Conservation (phyloP, 2,797 vertebrate genomes). For the Borostomias antarcticus region DNA sequence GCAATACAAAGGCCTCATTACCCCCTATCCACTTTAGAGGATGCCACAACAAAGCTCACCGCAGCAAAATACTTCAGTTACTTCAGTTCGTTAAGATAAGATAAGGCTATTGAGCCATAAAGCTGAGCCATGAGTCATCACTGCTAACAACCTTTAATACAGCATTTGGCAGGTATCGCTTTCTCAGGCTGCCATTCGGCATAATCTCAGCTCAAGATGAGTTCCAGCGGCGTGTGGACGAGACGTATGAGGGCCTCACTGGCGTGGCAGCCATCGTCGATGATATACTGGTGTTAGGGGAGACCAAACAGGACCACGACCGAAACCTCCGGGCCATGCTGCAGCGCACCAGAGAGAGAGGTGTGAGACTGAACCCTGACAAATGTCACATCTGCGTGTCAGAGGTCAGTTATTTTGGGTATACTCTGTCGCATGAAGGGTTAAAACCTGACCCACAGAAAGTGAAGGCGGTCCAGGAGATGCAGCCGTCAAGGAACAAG, state of each 20-base stretch:
- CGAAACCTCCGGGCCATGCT: slow-evolving; percentile 19
- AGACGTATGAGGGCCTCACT: slow-evolving; percentile 4
- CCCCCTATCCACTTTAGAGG: background rate
- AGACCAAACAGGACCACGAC: background rate
- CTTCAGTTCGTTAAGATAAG: background rate
- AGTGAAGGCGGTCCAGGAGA: slow-evolving; percentile 11
- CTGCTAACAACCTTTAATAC: too few species aligned
- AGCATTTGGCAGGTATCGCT: too few species aligned
- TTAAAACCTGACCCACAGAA: slow-evolving; percentile 27
- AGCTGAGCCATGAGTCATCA: background rate
- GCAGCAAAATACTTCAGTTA: slow-evolving; percentile 13
- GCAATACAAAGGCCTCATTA: slow-evolving; percentile 19
- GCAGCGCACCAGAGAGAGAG: slow-evolving; percentile 11
- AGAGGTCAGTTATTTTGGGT: slow-evolving; percentile 42
- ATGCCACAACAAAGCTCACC: slow-evolving; percentile 6
- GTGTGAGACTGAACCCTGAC: slow-evolving; percentile 35
- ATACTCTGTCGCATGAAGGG: slow-evolving; percentile 2
- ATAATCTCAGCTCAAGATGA: slow-evolving; percentile 20
- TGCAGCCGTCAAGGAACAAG: slow-evolving; percentile 18
- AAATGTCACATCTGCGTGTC: slow-evolving; percentile 26
- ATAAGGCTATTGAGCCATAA: slow-evolving; percentile 12
- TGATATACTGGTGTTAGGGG: slow-evolving; percentile 1
- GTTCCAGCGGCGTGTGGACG: slow-evolving; percentile 13
- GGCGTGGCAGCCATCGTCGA: background rate
- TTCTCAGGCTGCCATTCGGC: too few species aligned